phyloP scores from a whole-genome alignment of 2,113 vertebrate species.

The Thermophis baileyi region DNA sequence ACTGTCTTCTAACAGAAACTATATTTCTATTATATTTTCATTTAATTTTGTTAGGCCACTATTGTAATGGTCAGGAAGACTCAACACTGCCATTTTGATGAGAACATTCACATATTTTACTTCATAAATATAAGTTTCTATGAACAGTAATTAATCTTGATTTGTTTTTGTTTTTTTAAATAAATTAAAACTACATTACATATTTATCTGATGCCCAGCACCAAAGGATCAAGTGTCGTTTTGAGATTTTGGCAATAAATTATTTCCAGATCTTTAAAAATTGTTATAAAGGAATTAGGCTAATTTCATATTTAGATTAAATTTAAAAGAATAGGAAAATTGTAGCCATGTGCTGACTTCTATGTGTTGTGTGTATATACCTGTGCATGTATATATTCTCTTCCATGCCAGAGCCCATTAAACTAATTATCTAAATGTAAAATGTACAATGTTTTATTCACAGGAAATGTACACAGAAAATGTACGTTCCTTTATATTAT shows the following conservation, averaged over 20 bases:
- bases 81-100: background rate
- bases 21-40: background rate
- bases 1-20: background rate
- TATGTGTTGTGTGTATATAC: background rate
- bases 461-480: too few relatives aligned
- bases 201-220: conserved; percentile 46
- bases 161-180: conserved; percentile 6
- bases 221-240: conserved; percentile 32
- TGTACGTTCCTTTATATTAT: conserved; percentile 29
- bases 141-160: conserved; percentile 25
- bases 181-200: conserved; percentile 38
- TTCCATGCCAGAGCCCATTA: background rate
- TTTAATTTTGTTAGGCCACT: background rate
- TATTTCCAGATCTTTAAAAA: conserved; percentile 48
- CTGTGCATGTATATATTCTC: background rate
- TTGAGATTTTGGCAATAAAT: conserved; percentile 59
- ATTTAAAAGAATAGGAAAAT: conserved; percentile 54
- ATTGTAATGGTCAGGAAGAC: background rate
- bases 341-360: conserved; percentile 32
- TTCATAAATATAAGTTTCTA: conserved; percentile 17
- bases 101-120: accelerated
- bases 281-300: conserved; percentile 26
- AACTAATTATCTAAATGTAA: background rate
- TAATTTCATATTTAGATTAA: conserved; percentile 49
- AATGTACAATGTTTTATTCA: conserved; percentile 18